phyloP scores from a whole-genome alignment of 2,888 invertebrate genomes.

The Microplitis deprimator region DNA sequence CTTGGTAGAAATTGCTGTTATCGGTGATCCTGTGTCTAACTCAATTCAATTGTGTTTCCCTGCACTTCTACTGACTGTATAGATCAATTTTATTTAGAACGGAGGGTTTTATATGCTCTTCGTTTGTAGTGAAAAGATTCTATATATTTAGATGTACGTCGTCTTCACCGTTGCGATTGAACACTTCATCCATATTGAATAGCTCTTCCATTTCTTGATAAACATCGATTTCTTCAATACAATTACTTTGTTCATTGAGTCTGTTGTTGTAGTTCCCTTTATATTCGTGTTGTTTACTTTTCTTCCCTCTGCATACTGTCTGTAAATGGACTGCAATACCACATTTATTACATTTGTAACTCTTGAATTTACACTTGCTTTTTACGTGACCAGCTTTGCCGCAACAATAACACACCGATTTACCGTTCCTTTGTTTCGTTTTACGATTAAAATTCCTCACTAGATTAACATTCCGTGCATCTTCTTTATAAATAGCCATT shows the following conservation, averaged over 20 bases:
- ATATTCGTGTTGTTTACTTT: background rate
- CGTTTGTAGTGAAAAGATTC: no score
- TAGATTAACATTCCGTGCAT: no score
- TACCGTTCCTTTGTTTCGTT: no score
- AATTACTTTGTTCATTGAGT: background rate
- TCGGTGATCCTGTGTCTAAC: background rate
- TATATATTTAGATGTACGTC: no score
- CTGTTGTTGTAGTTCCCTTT: background rate
- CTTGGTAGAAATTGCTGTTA: background rate
- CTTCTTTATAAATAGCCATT: background rate
- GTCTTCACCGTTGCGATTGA: background rate
- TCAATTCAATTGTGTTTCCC: background rate
- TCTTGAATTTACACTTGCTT: conserved; percentile 12
- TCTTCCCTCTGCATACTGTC: no score
- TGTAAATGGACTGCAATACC: conserved; percentile 29
- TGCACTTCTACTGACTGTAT: background rate
- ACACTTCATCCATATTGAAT: background rate
- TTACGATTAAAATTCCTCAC: no score
- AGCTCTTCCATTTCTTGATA: background rate
- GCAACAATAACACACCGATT: no score
- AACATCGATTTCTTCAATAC: background rate
- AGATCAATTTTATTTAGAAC: background rate
- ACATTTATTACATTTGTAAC: conserved; percentile 28
- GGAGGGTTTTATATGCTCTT: no score
- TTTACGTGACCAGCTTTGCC: background rate